Percentiles rank a stretch among this genome's conserved stretches.
These are phyloP conservation scores for Yponomeuta cagnagella DNA, from an alignment of 2,888 invertebrate genomes.

Conservation along the genomic window DNA sequence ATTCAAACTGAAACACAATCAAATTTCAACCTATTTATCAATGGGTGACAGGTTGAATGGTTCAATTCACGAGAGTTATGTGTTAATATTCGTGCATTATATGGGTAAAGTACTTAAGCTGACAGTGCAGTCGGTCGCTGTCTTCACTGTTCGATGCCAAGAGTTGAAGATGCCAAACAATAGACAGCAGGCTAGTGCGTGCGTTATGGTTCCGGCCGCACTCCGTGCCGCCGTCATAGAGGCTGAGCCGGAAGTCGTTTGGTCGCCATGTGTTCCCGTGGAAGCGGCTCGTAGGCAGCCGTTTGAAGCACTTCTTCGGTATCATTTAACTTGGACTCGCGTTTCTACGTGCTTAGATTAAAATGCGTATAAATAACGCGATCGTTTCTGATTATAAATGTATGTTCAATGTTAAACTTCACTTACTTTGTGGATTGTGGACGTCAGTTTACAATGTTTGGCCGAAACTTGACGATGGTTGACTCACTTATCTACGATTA, in stretches of 20 bases:
- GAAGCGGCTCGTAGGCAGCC: not conserved
- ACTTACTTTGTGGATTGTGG: too few species aligned
- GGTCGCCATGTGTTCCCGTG: slow-evolving; percentile 18
- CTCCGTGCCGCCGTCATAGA: slow-evolving; percentile 39
- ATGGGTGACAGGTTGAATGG: slow-evolving; percentile 29
- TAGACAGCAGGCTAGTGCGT: slow-evolving; percentile 60
- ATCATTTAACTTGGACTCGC: slow-evolving; percentile 9
- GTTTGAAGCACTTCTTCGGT: not conserved
- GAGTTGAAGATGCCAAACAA: slow-evolving; percentile 70
- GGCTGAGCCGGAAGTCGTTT: slow-evolving; percentile 55
- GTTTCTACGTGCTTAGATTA: not conserved
- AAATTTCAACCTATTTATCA: slow-evolving; percentile 14
- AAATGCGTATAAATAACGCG: too few species aligned
- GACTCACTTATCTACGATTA: too few species aligned
- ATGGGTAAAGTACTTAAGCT: slow-evolving; percentile 58
- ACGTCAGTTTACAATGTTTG: too few species aligned
- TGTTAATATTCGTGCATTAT: slow-evolving; percentile 63
- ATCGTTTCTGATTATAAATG: too few species aligned
- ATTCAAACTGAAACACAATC: not conserved
- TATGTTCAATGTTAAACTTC: too few species aligned
- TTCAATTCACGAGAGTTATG: slow-evolving; percentile 38
- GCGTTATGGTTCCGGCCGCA: slow-evolving; percentile 51
- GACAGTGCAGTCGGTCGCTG: slow-evolving; percentile 52
- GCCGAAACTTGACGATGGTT: too few species aligned
- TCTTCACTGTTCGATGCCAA: slow-evolving; percentile 65